These are phyloP conservation scores for Heliconius ethilla DNA, from an alignment of 2,888 invertebrate species.

Conservation along the genomic window DNA sequence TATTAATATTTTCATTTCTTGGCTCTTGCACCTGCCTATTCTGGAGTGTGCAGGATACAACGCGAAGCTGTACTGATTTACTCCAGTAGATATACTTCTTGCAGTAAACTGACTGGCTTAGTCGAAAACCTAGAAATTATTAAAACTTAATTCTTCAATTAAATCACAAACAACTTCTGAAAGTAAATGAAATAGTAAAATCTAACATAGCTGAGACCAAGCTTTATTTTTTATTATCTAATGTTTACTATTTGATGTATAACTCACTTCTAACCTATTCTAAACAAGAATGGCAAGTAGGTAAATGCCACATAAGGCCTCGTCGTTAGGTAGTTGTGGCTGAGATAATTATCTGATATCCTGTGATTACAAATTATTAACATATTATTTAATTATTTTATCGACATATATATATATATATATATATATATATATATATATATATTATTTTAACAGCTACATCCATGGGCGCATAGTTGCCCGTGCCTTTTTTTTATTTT, in stretches of 20 bases:
- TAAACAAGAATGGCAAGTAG: conserved; percentile 8
- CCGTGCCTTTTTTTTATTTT: no score
- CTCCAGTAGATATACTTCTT: background rate
- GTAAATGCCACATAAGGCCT: conserved; percentile 14
- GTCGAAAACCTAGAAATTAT: no score
- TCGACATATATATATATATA: no score
- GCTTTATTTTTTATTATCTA: background rate
- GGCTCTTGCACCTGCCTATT: no score
- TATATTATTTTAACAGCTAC: no score
- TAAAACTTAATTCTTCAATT: background rate
- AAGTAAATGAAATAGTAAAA: background rate
- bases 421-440: no score
- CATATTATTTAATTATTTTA: conserved; percentile 12
- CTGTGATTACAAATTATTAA: conserved; percentile 11
- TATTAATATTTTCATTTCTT: no score
- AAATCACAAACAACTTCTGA: background rate
- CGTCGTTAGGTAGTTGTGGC: conserved; percentile 7
- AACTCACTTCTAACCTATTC: conserved; percentile 1
- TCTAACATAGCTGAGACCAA: background rate
- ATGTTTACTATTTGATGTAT: background rate
- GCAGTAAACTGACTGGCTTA: background rate
- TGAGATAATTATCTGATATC: conserved; percentile 18
- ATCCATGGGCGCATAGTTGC: no score
- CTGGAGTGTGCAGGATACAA: no score
- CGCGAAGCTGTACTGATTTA: no score